These are phyloP conservation scores for Erythrolamprus reginae DNA, from an alignment of 2,113 vertebrate genomes.

Conservation along the genomic window DNA sequence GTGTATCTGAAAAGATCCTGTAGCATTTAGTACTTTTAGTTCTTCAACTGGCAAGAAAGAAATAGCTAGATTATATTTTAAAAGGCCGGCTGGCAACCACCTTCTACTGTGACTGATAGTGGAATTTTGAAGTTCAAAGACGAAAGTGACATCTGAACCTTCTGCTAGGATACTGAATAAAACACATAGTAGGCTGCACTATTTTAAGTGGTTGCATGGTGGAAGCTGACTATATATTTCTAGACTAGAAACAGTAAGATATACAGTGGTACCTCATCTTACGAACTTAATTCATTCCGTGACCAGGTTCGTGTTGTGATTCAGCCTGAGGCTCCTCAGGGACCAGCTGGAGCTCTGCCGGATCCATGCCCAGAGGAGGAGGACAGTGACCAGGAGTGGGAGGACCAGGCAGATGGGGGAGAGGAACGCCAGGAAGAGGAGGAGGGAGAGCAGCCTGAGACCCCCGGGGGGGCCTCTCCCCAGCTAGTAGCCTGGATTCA, in stretches of 20 bases:
- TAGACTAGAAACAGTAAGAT: not conserved
- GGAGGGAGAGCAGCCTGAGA: too few relatives aligned
- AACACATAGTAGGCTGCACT: fast-evolving
- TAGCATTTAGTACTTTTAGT: not conserved
- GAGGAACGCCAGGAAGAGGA: too few relatives aligned
- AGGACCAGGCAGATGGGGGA: too few relatives aligned
- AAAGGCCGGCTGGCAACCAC: not conserved
- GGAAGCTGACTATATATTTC: not conserved
- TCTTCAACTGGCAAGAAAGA: not conserved
- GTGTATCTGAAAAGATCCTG: not conserved
- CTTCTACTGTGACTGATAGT: not conserved
- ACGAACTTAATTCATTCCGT: too few relatives aligned
- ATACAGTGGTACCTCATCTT: too few relatives aligned
- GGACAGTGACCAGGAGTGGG: too few relatives aligned
- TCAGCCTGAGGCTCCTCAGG: too few relatives aligned
- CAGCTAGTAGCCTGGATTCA: too few relatives aligned
- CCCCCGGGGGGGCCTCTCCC: too few relatives aligned
- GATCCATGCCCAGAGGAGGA: too few relatives aligned
- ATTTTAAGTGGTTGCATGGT: not conserved
- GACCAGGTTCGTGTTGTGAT: too few relatives aligned
- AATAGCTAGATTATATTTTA: not conserved
- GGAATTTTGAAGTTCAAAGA: not conserved
- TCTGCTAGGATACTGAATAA: not conserved
- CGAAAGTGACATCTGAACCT: not conserved
- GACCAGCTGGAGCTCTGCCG: too few relatives aligned